Percentiles rank a stretch among this genome's conserved stretches.
These are phyloP conservation scores for Ictidomys tridecemlineatus DNA, from an alignment of 2,113 vertebrate species.

Conservation along the genomic window DNA sequence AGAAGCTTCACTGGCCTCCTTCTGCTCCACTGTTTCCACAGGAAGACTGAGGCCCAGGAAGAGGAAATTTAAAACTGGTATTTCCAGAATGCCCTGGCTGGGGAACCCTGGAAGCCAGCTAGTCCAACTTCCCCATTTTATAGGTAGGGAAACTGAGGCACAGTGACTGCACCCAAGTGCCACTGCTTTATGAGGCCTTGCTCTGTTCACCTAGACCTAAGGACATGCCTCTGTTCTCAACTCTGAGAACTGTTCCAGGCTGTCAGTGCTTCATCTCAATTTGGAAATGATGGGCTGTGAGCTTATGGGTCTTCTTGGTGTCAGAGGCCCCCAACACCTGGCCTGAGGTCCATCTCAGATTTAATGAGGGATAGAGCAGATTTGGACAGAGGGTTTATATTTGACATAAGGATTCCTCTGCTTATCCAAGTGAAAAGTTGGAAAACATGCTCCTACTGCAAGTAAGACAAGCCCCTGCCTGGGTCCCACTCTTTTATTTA, in stretches of 20 bases:
- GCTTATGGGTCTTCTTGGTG: background rate
- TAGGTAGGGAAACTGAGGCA: slow-evolving; percentile 20
- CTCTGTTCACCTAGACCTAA: background rate
- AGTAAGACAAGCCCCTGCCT: background rate
- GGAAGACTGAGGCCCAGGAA: background rate
- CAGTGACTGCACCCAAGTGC: background rate
- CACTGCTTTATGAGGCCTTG: background rate
- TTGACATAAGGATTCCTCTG: background rate
- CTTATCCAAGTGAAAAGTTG: slow-evolving; percentile 1
- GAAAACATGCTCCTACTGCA: background rate
- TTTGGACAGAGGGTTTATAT: background rate
- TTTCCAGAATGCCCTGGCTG: background rate
- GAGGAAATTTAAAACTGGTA: background rate
- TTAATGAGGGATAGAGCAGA: background rate
- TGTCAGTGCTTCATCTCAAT: background rate
- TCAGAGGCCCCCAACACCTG: background rate
- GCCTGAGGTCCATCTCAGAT: background rate
- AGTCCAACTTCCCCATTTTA: background rate
- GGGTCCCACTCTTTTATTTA: background rate
- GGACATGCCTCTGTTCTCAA: background rate
- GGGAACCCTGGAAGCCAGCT: background rate
- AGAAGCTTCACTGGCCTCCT: background rate
- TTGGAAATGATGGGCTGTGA: background rate
- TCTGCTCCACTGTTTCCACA: background rate
- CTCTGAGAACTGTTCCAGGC: background rate